Evolutionary conservation across 2,888 invertebrate species (phyloP), one percentile per base, ranked within the genome.

Genomic region (Pseudococcus longispinus): DNA sequence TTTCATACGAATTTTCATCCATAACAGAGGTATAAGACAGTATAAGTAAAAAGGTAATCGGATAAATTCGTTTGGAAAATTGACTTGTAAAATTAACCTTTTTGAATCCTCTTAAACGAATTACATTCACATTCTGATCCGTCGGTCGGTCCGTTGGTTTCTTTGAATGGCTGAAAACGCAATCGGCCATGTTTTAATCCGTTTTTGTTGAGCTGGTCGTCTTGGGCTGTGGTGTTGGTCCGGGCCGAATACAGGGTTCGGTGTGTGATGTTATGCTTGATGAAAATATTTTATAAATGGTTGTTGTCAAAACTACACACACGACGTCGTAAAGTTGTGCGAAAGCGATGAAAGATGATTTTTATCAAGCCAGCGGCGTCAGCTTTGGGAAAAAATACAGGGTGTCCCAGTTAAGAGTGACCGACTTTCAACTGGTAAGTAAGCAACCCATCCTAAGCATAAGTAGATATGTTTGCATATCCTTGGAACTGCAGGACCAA

Each of bases 61-160:
- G 77, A 80, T 80, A 80, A 80, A 80, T 80, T 80, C 77, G 77
- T 80, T 80, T 80, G 77, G 42, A 80, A 80, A 80, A 80, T 80
- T 80, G 77, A 80, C 77, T 80, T 42, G 42, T 80, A 80, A 80
- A 80, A 80, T 80, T 70, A 70, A 29, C 70, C 70, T 37, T 80
- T 80, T 80, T 42, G 77, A 80, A 80, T 80, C 77, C 77, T 80
- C 77, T 80, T 80, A 80, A 80, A 80, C 42, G 77, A 80, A 80
- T 80, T 80, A 80, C n/a, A 80, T 80, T 80, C 77, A 80, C 42
- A 80, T 80, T 80, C 20, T 42, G 77, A 80, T 80, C 42, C 37
- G 77, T 42, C 42, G n/a, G n/a, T n/a, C n/a, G n/a, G 20, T 80
- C 20, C 11, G 32, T 77, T 23, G 15, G 77, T n/a, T 77, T 77